Evolutionary conservation across 2,797 vertebrate species (phyloP).

Genomic region (Malacoctenus gilli): DNA sequence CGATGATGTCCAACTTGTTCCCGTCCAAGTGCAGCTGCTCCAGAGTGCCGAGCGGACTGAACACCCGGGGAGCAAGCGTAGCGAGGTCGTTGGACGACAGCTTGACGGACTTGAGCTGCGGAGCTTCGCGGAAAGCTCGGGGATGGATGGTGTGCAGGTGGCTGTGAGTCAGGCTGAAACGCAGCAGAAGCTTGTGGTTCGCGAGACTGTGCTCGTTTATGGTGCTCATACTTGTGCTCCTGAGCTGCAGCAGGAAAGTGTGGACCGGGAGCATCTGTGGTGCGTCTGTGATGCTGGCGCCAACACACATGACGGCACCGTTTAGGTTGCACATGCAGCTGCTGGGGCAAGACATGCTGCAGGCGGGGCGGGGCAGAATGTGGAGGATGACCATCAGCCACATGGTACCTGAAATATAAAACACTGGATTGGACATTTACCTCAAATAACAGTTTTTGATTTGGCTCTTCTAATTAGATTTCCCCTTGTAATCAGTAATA

Average conservation of each 20-base stretch:
- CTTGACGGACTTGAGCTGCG: constrained; percentile 81
- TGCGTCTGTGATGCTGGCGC: constrained; percentile 53
- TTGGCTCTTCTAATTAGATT: no score
- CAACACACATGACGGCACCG: constrained; percentile 52
- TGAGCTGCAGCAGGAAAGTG: constrained; percentile 71
- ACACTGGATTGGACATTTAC: no score
- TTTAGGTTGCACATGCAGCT: constrained; percentile 31
- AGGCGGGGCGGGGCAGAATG: constrained; percentile 30
- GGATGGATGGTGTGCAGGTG: constrained; percentile 80
- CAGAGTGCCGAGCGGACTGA: constrained; percentile 77
- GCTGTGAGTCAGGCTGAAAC: constrained; percentile 80
- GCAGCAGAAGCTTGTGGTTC: constrained; percentile 70
- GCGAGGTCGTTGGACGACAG: constrained; percentile 81
- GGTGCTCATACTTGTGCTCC: constrained; percentile 47
- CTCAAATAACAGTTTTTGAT: no score
- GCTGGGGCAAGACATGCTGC: constrained; percentile 49
- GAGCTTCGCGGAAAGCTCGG: constrained; percentile 78
- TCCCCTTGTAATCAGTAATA: no score
- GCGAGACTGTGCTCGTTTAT: constrained; percentile 79
- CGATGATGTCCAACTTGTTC: constrained; percentile 78
- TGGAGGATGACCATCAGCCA: constrained; percentile 51
- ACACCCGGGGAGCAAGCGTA: constrained; percentile 75
- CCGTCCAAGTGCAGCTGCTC: constrained; percentile 80
- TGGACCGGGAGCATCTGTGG: constrained; percentile 55
- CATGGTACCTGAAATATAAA: constrained; percentile 51